Evolutionary conservation across 2,888 invertebrate genomes (phyloP).

Genomic region (Rhodophaea formosa): DNA sequence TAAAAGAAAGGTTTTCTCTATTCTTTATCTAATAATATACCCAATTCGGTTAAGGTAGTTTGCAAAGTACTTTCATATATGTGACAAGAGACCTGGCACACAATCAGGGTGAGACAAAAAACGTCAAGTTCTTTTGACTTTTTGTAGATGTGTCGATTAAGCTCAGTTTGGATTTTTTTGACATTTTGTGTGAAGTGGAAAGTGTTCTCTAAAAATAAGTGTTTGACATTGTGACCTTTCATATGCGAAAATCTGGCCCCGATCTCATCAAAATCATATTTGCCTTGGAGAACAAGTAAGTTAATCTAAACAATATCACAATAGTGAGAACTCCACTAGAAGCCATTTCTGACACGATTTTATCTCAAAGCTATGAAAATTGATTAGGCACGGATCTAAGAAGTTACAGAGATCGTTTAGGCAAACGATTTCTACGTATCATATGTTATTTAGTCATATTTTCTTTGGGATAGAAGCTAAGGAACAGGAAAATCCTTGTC

Average conservation of each 20-base stretch:
- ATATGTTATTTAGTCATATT: too few species aligned
- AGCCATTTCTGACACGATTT: conserved; percentile 14
- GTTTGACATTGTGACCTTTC: conserved; percentile 8
- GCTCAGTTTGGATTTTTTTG: too few species aligned
- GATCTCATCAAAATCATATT: conserved; percentile 7
- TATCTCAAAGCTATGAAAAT: conserved; percentile 27
- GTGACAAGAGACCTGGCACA: too few species aligned
- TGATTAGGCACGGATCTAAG: conserved; percentile 45
- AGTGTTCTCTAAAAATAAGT: neutral
- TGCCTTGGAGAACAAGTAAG: neutral
- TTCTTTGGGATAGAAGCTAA: too few species aligned
- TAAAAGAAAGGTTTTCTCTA: too few species aligned
- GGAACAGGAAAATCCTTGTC: neutral
- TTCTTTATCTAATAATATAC: too few species aligned
- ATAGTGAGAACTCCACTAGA: conserved; percentile 13
- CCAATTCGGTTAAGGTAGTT: too few species aligned
- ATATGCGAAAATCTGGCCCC: conserved; percentile 1
- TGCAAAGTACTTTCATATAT: too few species aligned
- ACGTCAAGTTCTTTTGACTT: too few species aligned
- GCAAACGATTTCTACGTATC: neutral
- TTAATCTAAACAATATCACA: conserved; percentile 12
- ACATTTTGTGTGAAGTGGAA: too few species aligned
- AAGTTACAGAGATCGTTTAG: neutral
- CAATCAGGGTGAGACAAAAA: too few species aligned
- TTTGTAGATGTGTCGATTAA: too few species aligned